Conservation (phyloP, 1,140 invertebrate genomes). For the Drosophila miranda region DNA sequence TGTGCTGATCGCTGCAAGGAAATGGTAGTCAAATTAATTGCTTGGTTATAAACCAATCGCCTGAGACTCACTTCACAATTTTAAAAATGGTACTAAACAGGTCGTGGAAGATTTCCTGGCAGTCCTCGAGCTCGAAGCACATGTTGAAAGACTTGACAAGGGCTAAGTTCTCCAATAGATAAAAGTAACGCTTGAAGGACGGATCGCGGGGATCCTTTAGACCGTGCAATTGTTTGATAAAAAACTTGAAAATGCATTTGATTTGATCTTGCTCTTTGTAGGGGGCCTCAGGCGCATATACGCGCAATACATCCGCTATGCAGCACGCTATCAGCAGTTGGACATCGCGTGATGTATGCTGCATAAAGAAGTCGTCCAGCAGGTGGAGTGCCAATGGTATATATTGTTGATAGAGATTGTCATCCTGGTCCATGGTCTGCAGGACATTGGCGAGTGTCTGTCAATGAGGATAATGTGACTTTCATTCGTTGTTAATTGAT, state of each 20-base stretch:
- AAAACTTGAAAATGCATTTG: slow-evolving; percentile 96
- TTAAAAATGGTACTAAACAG: slow-evolving; percentile 98
- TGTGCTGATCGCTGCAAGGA: slow-evolving; percentile 93
- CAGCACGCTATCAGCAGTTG: slow-evolving; percentile 97
- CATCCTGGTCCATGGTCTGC: slow-evolving; percentile 97
- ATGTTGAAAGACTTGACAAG: slow-evolving; percentile 99
- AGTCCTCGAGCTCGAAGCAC: slow-evolving; percentile 98
- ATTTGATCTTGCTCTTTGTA: slow-evolving; percentile 98
- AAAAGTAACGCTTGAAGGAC: slow-evolving; percentile 99
- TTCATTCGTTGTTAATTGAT: background rate
- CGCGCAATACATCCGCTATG: slow-evolving; percentile 97
- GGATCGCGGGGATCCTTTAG: slow-evolving; percentile 98
- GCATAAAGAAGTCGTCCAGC: slow-evolving; percentile 95
- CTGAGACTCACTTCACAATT: slow-evolving; percentile 93
- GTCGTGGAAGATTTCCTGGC: slow-evolving; percentile 97
- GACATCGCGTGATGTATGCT: slow-evolving; percentile 95
- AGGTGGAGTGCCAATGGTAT: slow-evolving; percentile 96
- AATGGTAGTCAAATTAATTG: slow-evolving; percentile 15
- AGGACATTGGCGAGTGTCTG: slow-evolving; percentile 95
- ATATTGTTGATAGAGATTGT: slow-evolving; percentile 96
- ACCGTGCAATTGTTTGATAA: slow-evolving; percentile 96
- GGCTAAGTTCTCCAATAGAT: slow-evolving; percentile 96
- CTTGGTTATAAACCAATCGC: background rate
- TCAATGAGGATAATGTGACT: background rate
- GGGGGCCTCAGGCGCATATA: slow-evolving; percentile 99